Conservation (phyloP, 2,888 invertebrate genomes). For the Podabrus alpinus region DNA sequence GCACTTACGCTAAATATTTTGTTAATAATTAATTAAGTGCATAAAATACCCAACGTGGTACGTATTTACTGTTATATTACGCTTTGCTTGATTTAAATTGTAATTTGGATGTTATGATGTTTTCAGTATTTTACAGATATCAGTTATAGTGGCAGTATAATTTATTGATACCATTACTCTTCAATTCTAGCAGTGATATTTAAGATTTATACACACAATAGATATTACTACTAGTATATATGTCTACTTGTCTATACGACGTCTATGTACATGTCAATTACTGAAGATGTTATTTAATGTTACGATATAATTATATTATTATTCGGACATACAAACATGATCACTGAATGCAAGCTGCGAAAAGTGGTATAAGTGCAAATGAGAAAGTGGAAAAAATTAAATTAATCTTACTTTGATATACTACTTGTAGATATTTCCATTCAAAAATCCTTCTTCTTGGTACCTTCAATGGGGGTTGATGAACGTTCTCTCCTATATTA, state of each 20-base stretch:
- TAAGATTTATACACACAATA: neutral
- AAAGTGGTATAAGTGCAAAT: too few species aligned
- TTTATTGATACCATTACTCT: neutral
- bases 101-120: neutral
- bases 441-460: too few species aligned
- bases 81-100: neutral
- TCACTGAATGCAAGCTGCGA: too few species aligned
- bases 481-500: too few species aligned
- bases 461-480: too few species aligned
- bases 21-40: too few species aligned
- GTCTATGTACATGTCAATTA: too few species aligned
- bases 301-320: neutral
- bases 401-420: too few species aligned
- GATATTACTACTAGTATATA: neutral
- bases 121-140: neutral
- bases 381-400: too few species aligned
- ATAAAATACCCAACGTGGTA: too few species aligned
- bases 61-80: neutral
- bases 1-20: neutral
- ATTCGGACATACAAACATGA: too few species aligned
- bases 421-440: too few species aligned
- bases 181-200: neutral
- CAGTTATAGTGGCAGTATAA: neutral
- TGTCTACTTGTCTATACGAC: neutral
- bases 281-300: neutral